Conservation (phyloP, 2,888 invertebrate species). For the Agrochola macilenta region DNA sequence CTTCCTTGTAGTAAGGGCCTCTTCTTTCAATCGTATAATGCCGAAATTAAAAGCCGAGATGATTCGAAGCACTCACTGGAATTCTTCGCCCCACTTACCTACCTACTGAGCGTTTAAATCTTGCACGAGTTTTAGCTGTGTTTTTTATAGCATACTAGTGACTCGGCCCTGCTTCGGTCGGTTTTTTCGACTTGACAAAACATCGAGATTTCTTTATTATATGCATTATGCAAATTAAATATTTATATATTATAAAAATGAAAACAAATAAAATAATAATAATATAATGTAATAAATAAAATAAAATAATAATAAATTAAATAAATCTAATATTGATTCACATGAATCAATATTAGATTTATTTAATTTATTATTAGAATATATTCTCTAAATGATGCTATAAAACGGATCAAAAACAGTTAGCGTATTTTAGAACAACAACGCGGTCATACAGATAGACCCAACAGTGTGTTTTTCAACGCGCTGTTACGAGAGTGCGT, state of each 20-base stretch:
- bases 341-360: too few species aligned
- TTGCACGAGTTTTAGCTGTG: constrained; percentile 1
- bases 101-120: constrained; percentile 17
- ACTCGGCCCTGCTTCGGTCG: neutral
- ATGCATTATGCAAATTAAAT: neutral
- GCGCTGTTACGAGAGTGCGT: too few species aligned
- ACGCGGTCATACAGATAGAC: neutral
- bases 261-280: too few species aligned
- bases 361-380: too few species aligned
- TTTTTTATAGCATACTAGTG: neutral
- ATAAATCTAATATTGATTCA: too few species aligned
- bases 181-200: neutral
- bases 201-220: neutral
- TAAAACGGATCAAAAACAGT: neutral
- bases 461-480: neutral
- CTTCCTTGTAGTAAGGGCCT: constrained; percentile 29
- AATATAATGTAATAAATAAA: too few species aligned
- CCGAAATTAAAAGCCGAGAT: constrained; percentile 33
- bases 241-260: too few species aligned
- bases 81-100: constrained; percentile 11
- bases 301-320: too few species aligned
- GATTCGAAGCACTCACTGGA: constrained; percentile 12
- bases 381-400: neutral
- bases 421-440: neutral
- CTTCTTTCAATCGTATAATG: constrained; percentile 30